Evolutionary conservation across 2,113 vertebrate species (phyloP).

Genomic region (Tyrannus savana): DNA sequence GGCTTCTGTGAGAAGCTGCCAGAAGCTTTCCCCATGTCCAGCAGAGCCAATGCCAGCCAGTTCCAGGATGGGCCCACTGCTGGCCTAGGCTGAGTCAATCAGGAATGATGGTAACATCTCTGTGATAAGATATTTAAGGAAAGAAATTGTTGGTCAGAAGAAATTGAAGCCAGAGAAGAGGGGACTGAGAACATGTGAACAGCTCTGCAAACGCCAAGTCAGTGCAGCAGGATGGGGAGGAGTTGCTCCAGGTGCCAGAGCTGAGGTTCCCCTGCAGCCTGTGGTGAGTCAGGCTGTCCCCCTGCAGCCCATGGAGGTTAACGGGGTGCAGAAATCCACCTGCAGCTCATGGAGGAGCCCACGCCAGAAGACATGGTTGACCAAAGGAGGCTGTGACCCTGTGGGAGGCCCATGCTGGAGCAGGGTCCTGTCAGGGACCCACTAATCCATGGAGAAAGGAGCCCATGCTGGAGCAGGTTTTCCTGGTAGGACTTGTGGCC

Average conservation of each 20-base stretch:
- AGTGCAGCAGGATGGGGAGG: background rate
- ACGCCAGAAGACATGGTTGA: background rate
- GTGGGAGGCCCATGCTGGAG: background rate
- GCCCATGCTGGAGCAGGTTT: background rate
- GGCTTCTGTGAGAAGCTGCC: background rate
- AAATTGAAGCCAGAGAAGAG: background rate
- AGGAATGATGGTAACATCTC: background rate
- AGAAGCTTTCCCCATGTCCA: background rate
- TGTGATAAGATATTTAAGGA: background rate
- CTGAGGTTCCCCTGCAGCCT: background rate
- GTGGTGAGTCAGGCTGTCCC: background rate
- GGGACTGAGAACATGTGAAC: background rate
- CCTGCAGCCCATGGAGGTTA: background rate
- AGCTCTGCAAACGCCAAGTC: background rate
- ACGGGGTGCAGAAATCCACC: background rate
- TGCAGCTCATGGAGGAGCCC: background rate
- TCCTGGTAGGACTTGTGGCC: background rate
- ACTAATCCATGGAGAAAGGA: background rate
- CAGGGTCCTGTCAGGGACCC: background rate
- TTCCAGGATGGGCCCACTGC: background rate
- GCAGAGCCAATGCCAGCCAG: background rate
- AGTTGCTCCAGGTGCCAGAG: background rate
- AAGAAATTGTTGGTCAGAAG: background rate
- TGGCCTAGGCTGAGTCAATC: background rate
- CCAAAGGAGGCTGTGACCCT: background rate